Evolutionary conservation across 2,888 invertebrate species (phyloP).

Genomic region (Chymomyza amoena): DNA sequence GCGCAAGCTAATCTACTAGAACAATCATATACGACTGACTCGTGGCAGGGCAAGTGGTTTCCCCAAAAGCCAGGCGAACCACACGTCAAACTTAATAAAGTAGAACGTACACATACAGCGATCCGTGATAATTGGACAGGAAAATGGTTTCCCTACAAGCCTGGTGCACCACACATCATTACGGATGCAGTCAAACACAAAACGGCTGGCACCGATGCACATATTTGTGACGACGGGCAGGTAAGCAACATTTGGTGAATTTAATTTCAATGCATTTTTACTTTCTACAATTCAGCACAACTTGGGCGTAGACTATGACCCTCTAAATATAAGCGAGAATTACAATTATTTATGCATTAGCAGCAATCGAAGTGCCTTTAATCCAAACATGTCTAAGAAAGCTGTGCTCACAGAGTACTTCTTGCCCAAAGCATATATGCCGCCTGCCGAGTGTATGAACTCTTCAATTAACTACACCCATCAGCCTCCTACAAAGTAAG

Average conservation of each 20-base stretch:
- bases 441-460: conserved; percentile 85
- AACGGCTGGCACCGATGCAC: not conserved
- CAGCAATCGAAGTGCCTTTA: conserved; percentile 79
- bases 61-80: conserved; percentile 41
- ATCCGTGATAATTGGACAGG: conserved; percentile 39
- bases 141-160: conserved; percentile 66
- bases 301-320: conserved; percentile 63
- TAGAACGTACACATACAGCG: conserved; percentile 39
- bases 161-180: conserved; percentile 45
- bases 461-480: conserved; percentile 83
- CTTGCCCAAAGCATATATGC: conserved; percentile 82
- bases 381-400: conserved; percentile 78
- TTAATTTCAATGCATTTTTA: not conserved
- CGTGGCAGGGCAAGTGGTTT: conserved; percentile 52
- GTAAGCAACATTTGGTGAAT: conserved; percentile 75
- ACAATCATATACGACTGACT: conserved; percentile 14
- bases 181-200: not conserved
- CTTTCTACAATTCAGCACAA: conserved; percentile 43
- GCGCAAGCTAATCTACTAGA: conserved; percentile 66
- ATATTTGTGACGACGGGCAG: conserved; percentile 84
- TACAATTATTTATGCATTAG: conserved; percentile 82
- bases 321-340: conserved; percentile 59
- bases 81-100: not conserved
- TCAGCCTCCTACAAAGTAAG: conserved; percentile 85
- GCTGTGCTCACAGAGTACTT: conserved; percentile 80